phyloP scores from a whole-genome alignment of 2,797 vertebrate genomes.

The Acrossocheilus fasciatus region DNA sequence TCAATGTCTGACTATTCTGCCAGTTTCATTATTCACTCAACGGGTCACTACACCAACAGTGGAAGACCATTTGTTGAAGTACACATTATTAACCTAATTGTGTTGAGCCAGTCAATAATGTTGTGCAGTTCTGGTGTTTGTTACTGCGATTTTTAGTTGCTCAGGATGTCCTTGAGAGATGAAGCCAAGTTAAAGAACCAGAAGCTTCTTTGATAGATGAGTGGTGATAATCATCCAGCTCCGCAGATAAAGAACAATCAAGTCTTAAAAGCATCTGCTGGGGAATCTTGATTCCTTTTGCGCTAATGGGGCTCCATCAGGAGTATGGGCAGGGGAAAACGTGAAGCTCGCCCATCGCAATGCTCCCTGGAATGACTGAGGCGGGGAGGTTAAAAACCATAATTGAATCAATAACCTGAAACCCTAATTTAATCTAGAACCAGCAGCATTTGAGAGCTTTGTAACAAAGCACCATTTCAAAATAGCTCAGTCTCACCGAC shows the following conservation, averaged over 20 bases:
- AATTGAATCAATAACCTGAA: conserved; percentile 40
- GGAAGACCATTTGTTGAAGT: background rate
- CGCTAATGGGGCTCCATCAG: conserved; percentile 28
- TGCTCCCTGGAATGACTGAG: conserved; percentile 5
- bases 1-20: background rate
- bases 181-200: background rate
- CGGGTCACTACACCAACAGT: background rate
- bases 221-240: background rate
- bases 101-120: background rate
- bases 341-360: background rate
- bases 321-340: background rate
- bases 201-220: conserved; percentile 9
- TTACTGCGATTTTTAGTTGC: background rate
- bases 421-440: conserved; percentile 41
- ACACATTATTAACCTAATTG: background rate
- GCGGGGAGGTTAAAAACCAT: conserved; percentile 21
- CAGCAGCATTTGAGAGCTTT: conserved; percentile 35
- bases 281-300: conserved; percentile 1
- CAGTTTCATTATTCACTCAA: background rate
- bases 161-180: conserved; percentile 13
- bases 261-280: conserved; percentile 35
- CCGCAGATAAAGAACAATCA: conserved; percentile 22
- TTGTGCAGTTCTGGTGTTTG: background rate
- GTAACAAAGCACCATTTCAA: conserved; percentile 27
- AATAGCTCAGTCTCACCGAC: conserved; percentile 3